Percentiles rank a stretch among this genome's conserved stretches.
Evolutionary conservation across 2,888 invertebrate genomes (phyloP).

Genomic region (Conomelus anceps): DNA sequence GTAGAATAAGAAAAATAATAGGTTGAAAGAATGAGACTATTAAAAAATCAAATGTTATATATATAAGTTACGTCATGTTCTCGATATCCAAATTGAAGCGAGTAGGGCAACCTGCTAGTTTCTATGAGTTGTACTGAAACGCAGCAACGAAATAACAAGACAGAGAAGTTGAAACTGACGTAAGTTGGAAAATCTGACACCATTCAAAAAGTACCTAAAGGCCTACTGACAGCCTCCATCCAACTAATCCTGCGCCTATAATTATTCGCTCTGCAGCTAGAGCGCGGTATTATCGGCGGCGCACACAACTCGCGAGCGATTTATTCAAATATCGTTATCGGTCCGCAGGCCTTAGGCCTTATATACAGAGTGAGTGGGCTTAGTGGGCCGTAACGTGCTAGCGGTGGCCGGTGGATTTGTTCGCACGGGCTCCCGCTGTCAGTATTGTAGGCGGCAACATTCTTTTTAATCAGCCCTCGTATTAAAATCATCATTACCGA

Average conservation of each 20-base stretch:
- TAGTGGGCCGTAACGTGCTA: not conserved
- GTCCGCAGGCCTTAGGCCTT: not conserved
- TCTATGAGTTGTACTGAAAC: no score
- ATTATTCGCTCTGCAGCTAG: not conserved
- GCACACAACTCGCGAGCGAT: not conserved
- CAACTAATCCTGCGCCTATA: not conserved
- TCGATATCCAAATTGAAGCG: no score
- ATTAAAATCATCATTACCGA: not conserved
- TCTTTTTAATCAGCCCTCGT: not conserved
- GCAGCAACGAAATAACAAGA: not conserved
- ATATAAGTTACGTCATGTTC: no score
- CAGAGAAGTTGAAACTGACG: not conserved
- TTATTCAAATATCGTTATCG: not conserved
- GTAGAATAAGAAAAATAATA: no score
- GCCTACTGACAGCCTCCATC: not conserved
- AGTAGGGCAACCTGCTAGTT: no score
- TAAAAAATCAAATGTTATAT: no score
- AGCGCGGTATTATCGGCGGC: not conserved
- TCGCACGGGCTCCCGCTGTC: no score
- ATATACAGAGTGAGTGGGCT: not conserved
- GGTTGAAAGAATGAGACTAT: no score
- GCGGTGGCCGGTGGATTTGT: not conserved
- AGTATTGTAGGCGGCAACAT: not conserved
- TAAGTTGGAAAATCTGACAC: not conserved
- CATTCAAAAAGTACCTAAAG: not conserved